These are phyloP conservation scores for Diorhabda elongata DNA, from an alignment of 1,140 invertebrate genomes.

Conservation along the genomic window DNA sequence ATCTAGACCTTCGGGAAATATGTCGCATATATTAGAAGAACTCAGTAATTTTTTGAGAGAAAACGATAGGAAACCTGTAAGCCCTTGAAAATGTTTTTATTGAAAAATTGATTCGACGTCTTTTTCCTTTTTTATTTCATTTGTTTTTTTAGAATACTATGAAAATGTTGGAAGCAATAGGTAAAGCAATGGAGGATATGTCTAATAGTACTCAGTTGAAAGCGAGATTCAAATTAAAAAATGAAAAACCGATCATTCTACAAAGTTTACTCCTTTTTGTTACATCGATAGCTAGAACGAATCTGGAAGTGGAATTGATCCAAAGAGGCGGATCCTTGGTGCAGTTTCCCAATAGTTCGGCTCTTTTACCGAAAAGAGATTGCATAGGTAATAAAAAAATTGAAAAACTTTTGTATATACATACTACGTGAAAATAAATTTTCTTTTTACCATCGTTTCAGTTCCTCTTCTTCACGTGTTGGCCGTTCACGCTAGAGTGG, in stretches of 20 bases:
- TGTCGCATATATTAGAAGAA: conserved; percentile 55
- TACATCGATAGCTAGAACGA: conserved; percentile 85
- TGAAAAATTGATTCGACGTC: background rate
- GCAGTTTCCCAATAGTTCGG: conserved; percentile 50
- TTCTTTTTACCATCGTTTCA: conserved; percentile 40
- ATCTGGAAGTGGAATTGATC: conserved; percentile 87
- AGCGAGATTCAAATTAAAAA: conserved; percentile 55
- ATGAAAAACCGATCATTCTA: conserved; percentile 55
- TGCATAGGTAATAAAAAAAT: conserved; percentile 66
- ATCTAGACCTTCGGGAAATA: conserved; percentile 52
- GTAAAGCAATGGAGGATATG: conserved; percentile 91
- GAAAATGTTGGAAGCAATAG: conserved; percentile 72
- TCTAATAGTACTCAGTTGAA: conserved; percentile 71
- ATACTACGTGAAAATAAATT: conserved; percentile 12
- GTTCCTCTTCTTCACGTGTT: conserved; percentile 86
- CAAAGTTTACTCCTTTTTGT: conserved; percentile 84
- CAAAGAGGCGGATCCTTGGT: conserved; percentile 77
- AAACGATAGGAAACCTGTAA: conserved; percentile 61
- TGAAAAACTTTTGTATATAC: conserved; percentile 29
- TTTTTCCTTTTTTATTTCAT: conserved; percentile 16
- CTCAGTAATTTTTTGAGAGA: conserved; percentile 64
- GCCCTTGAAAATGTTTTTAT: conserved; percentile 29
- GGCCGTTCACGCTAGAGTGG: conserved; percentile 69
- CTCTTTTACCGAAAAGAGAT: conserved; percentile 72
- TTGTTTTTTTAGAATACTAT: conserved; percentile 52